These are phyloP conservation scores for Crenuchus spilurus DNA, from an alignment of 2,797 vertebrate species.

Conservation along the genomic window DNA sequence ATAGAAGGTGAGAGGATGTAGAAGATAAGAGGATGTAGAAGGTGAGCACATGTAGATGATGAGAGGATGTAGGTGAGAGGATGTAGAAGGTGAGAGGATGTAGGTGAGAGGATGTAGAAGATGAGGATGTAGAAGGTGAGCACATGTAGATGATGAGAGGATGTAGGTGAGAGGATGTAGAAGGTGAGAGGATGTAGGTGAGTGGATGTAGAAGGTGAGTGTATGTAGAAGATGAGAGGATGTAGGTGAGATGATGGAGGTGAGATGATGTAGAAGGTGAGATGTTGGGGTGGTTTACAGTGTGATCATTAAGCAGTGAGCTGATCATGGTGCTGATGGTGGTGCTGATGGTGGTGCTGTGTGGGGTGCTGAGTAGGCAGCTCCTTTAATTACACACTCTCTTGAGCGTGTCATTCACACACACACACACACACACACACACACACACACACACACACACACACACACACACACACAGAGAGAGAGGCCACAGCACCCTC, in stretches of 20 bases:
- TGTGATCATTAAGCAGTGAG: constrained; percentile 53
- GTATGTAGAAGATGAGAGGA: constrained; percentile 9
- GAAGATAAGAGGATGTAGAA: too few relatives aligned
- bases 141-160: too few relatives aligned
- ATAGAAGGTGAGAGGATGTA: too few relatives aligned
- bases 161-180: too few relatives aligned
- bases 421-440: constrained; percentile 32
- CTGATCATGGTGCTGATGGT: constrained; percentile 48
- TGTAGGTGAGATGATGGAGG: constrained; percentile 26
- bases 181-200: background rate
- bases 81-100: too few relatives aligned
- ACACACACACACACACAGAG: constrained; percentile 3
- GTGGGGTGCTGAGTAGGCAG: constrained; percentile 58
- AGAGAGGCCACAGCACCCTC: too few relatives aligned
- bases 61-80: too few relatives aligned
- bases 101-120: too few relatives aligned
- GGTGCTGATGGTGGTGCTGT: constrained; percentile 54
- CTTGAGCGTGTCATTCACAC: constrained; percentile 56
- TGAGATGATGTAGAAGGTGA: background rate
- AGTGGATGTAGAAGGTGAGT: background rate
- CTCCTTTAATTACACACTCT: constrained; percentile 62
- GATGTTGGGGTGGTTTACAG: constrained; percentile 21
- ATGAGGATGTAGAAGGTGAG: too few relatives aligned
- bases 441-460: constrained; percentile 9
- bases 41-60: too few relatives aligned